Evolutionary conservation across 2,113 vertebrate species (phyloP), one percentile per base, ranked within the genome.

Genomic region (Hylia prasina): DNA sequence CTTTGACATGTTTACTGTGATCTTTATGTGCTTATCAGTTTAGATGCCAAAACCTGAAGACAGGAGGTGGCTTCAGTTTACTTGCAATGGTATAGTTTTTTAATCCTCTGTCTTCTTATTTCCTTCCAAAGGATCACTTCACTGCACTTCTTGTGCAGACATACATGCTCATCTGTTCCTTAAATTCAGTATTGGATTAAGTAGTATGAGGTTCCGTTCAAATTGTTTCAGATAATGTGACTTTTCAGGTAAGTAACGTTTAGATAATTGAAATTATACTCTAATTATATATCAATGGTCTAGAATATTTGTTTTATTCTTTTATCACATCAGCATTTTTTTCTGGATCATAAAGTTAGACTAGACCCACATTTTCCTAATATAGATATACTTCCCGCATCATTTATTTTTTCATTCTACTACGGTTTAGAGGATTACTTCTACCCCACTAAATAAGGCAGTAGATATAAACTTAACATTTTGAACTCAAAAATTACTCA

Each of bases 331-430:
- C 10, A 72, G 7, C 13, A 16, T 21, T 28, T 69, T 10, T 65
- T 78, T 51, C 25, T 2, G 3, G 12, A 40, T 18, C 4, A 11
- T 53, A 33, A 75, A 45, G 21, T 47, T 80, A 61, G 6, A 58
- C 7, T 21, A 75, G 17, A 65, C 9, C 45, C 1, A 12, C 0
- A 0, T 31, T 70, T 92, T 75, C 22, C 27, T 87, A 40, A 70
- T 40, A 57, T 1, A 61, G 10, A 61, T 66, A 30, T 31, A 30
- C 5, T 51, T 69, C 3, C 17, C 0, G 0, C 15, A 37, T 4
- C 0, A 25, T 44, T 80, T 75, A 40, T 54, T 86, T 76, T 70
- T 76, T 48, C 11, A 40, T 83, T 68, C 27, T 66, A 10, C 16
- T 75, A 11, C 8, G 30, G 6, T 45, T 68, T 63, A 56, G 68